Base-by-base conservation (phyloP, 2,888 invertebrate species). In the Alcis repandata region DNA sequence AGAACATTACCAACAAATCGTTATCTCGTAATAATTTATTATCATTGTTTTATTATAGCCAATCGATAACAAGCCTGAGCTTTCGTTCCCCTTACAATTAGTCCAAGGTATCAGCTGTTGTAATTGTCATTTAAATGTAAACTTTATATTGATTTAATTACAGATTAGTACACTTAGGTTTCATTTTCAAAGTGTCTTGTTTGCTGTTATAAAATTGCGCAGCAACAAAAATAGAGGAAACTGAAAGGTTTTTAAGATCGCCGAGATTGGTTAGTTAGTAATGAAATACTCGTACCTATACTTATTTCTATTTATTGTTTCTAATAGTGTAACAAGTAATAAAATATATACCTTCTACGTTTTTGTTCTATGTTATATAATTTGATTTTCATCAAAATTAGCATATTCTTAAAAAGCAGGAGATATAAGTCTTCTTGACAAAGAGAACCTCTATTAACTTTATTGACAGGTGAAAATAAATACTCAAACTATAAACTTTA, bases 11-110 rank as follows among this genome's bases (percentile, higher is more conserved):
- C 66, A 70, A 77, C 72, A 73, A 75, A 68, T 75, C 77, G 70
- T 69, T 78, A 75, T 71, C 46, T 72, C 60, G 69, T 76, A 72
- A 62, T 74, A 77, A 79, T 83, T 85, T 85, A 86, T 84, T 78
- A 79, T 79, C 76, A 77, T 74, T 79, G 73, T 70, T 63, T 70
- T 67, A 73, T 79, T 75, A 75, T 73, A 74, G 67, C 67, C 76
- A 75, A 78, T 79, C 77, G 78, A 79, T 79, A 82, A 77, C 79
- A 79, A 76, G 79, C 71, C 71, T 75, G 74, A 75, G 79, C 84
- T 83, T 84, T 86, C 82, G 76, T 82, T 80, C 76, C 77, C 77
- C 73, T 71, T 69, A 71, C 74, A 82, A 83, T 80, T 81, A 80
- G 86, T 76, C 79, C 88, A 88, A 88, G 88, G 88, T 84, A 80